Conservation (phyloP, 2,113 vertebrate species). For the Mungos mungo region DNA sequence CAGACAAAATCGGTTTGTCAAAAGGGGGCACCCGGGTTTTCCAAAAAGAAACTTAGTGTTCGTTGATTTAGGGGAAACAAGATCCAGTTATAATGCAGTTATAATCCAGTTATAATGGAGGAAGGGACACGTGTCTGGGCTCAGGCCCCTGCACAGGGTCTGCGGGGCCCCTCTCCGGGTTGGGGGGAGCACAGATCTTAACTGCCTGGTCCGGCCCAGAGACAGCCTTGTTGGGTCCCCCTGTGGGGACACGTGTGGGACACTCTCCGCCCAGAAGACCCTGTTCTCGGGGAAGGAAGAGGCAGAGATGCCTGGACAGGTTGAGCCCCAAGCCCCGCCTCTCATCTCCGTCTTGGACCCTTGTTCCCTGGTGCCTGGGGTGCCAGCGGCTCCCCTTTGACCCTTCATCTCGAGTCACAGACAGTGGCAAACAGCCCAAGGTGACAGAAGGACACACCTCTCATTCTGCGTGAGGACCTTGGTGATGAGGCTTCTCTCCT, state of each 20-base stretch:
- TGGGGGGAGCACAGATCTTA: fast-evolving
- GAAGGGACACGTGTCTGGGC: background rate
- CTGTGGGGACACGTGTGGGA: fast-evolving
- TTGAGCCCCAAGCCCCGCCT: fast-evolving
- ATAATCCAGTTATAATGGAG: background rate
- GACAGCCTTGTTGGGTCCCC: background rate
- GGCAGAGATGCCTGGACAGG: background rate
- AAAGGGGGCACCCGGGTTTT: background rate
- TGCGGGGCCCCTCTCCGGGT: fast-evolving
- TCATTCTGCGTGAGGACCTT: background rate
- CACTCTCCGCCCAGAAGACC: background rate
- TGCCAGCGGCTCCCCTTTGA: too few species aligned
- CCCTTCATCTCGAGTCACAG: background rate
- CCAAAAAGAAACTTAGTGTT: background rate
- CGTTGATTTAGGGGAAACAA: background rate
- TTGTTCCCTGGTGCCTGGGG: fast-evolving
- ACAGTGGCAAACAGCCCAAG: background rate
- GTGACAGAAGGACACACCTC: fast-evolving
- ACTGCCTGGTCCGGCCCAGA: too few species aligned
- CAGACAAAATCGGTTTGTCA: background rate
- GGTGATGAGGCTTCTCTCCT: background rate
- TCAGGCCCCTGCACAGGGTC: background rate
- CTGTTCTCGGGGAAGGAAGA: background rate
- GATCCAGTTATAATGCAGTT: background rate
- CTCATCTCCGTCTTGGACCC: background rate